Evolutionary conservation across 1,140 invertebrate species (phyloP).

Genomic region (Pseudomyrmex concolor): DNA sequence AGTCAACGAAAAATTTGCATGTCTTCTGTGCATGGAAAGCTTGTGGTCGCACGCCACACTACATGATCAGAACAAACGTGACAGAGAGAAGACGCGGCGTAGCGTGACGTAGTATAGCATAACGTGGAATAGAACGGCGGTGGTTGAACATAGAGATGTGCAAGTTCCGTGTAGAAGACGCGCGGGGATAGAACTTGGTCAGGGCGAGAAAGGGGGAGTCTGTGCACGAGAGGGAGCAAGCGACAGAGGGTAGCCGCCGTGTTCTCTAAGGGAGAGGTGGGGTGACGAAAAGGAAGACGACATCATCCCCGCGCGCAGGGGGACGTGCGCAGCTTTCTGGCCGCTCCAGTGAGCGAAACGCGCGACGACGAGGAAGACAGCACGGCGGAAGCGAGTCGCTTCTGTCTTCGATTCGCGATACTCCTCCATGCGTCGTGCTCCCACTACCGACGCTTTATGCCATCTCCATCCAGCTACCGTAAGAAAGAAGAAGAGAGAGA

Average conservation of each 20-base stretch:
- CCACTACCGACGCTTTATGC: conserved; percentile 32
- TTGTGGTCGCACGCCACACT: conserved; percentile 14
- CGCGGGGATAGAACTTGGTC: conserved; percentile 1
- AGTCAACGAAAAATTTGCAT: not conserved
- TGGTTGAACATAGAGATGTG: conserved; percentile 17
- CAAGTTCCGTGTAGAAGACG: conserved; percentile 31
- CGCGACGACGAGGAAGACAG: conserved; percentile 7
- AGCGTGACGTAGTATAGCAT: conserved; percentile 6
- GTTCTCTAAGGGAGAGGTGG: conserved; percentile 28
- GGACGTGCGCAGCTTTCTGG: conserved; percentile 61
- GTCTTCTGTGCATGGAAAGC: not conserved
- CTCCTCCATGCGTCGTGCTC: conserved; percentile 45
- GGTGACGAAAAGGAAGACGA: conserved; percentile 45
- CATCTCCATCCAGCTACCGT: conserved; percentile 1
- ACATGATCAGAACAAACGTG: conserved; percentile 23
- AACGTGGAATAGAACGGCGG: conserved; percentile 35
- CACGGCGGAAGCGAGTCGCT: conserved; percentile 42
- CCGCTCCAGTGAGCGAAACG: conserved; percentile 41
- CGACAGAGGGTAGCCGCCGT: conserved; percentile 15
- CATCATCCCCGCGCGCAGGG: conserved; percentile 48
- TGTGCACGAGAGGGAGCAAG: conserved; percentile 1
- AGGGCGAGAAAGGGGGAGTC: not conserved
- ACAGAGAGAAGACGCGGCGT: conserved; percentile 11
- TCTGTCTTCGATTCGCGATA: conserved; percentile 60
- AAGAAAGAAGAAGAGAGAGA: conserved; percentile 29